phyloP scores from a whole-genome alignment of 1,140 invertebrate species.

The Eurosta solidaginis region DNA sequence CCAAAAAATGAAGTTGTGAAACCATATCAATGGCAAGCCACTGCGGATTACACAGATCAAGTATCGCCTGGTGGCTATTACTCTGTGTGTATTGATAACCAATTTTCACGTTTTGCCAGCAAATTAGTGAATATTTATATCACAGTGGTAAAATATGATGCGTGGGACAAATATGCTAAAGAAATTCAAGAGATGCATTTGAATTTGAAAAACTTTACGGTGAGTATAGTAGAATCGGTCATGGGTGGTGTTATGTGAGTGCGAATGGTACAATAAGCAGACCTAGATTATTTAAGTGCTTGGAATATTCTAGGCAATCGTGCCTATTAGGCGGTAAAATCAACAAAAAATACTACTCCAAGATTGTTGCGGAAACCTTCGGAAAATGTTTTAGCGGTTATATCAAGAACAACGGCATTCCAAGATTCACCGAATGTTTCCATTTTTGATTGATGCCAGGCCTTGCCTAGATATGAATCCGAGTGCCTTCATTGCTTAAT shows the following conservation, averaged over 20 bases:
- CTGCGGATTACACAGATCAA: conserved; percentile 85
- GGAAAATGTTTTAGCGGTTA: no score
- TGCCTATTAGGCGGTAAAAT: no score
- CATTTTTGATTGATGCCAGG: no score
- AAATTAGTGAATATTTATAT: conserved; percentile 93
- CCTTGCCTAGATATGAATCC: no score
- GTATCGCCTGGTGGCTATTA: conserved; percentile 82
- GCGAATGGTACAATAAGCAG: not conserved
- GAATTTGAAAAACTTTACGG: conserved; percentile 89
- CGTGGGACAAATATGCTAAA: conserved; percentile 90
- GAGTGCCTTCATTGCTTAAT: no score
- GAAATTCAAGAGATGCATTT: conserved; percentile 87
- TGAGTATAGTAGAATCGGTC: conserved; percentile 59
- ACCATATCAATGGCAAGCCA: conserved; percentile 87
- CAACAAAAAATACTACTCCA: no score
- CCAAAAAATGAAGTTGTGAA: conserved; percentile 82
- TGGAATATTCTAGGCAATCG: no score
- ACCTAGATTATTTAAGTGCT: not conserved
- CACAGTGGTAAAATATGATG: conserved; percentile 90
- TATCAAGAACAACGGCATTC: no score
- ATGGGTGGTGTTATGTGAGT: not conserved
- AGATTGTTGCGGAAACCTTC: no score
- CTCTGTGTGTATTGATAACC: conserved; percentile 93
- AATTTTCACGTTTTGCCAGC: conserved; percentile 87
- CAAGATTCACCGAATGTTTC: no score